These are phyloP conservation scores for Dynastes hyllus DNA, from an alignment of 2,888 invertebrate species.

Conservation along the genomic window DNA sequence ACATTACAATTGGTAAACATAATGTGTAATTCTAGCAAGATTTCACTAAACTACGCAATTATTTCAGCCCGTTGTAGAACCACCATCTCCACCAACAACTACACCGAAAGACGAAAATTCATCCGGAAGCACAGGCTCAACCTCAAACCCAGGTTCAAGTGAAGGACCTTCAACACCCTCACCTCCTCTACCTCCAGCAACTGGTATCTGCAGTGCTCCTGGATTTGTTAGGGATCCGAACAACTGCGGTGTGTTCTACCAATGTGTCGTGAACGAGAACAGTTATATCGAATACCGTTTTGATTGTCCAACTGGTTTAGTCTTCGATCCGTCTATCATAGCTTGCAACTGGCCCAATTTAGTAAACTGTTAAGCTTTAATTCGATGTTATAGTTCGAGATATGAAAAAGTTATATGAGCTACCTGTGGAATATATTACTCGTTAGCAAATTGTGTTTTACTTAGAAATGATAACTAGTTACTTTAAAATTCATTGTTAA, in stretches of 20 bases:
- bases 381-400: too few relatives aligned
- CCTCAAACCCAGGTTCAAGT: background rate
- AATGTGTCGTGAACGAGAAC: slow-evolving; percentile 63
- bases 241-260: slow-evolving; percentile 69
- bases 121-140: background rate
- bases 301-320: slow-evolving; percentile 66
- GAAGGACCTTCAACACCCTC: slow-evolving; percentile 2
- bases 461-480: too few relatives aligned
- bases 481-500: too few relatives aligned
- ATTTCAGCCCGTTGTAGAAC: slow-evolving; percentile 1
- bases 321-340: slow-evolving; percentile 66
- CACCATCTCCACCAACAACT: background rate
- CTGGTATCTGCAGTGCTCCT: slow-evolving; percentile 64
- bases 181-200: background rate
- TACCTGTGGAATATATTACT: too few relatives aligned
- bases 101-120: background rate
- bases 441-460: too few relatives aligned
- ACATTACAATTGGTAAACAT: slow-evolving; percentile 59
- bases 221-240: slow-evolving; percentile 70
- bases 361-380: background rate
- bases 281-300: slow-evolving; percentile 63
- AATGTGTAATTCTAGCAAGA: background rate
- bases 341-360: slow-evolving; percentile 68
- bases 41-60: too few relatives aligned
- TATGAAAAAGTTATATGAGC: too few relatives aligned